Evolutionary conservation across 35 echinoderm and acorn worm genomes (phyloP), one percentile per base, ranked within the genome.

Genomic region (Apostichopus japonicus): DNA sequence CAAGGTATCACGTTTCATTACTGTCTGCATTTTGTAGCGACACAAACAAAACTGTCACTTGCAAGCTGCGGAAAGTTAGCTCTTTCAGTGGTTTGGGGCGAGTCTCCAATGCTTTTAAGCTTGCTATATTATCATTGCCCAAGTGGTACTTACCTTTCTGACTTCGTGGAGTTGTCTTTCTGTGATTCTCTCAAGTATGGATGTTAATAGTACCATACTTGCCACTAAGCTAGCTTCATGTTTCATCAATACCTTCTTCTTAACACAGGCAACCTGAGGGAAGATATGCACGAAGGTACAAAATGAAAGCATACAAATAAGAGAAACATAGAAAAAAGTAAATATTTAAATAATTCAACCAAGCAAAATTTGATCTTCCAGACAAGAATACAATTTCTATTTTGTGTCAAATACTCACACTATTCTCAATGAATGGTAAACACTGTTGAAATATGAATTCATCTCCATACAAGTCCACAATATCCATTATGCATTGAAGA

Each of bases 391-490:
- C 33, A 44, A 44, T 44, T 44, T 44, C 33, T 44, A 44, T 44
- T 44, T 44, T 44, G 33, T 44, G 33, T 10, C 6, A 11, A 19
- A 92, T 53, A 90, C 95, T 95, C 72, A 99, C 97, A 21, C 65
- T 94, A 54, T 94, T 58, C 51, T 93, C 67, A 52, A 99, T 96
- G 79, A 92, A 96, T 8, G 97, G 93, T 25, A 99, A 53, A 62
- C 95, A 99, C 88, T 96, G 97, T 65, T 96, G 67, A 24, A 99
- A 95, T 72, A 99, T 96, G 76, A 99, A 96, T 61, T 94, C 59
- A 27, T 96, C 93, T 65, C 97, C 97, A 90, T 96, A 99, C 22
- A 96, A 93, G 13, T 94, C 56, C 6, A 81, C 87, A 24, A 99
- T 92, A 61, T 99, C 92, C 23, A 92, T 94, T 4, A 99, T 84